phyloP scores from a whole-genome alignment of 2,888 invertebrate genomes.

The Formica aserva region DNA sequence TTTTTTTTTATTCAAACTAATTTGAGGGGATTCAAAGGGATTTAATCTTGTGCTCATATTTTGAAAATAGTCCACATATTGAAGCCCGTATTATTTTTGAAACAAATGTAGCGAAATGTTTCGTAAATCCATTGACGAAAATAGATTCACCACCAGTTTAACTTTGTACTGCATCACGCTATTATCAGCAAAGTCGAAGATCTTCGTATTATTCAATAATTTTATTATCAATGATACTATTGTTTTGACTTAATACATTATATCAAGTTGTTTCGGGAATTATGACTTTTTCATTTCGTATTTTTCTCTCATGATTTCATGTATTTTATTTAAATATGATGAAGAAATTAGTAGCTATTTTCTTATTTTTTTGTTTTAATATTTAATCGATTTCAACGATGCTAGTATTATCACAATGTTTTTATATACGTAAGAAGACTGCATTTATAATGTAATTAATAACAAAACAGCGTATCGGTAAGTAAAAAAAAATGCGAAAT shows the following conservation, averaged over 20 bases:
- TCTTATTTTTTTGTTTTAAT: not conserved
- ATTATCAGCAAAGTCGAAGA: slow-evolving; percentile 9
- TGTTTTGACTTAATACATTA: not conserved
- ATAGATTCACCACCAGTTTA: slow-evolving; percentile 24
- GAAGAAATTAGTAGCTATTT: not conserved
- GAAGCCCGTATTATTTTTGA: slow-evolving; percentile 3
- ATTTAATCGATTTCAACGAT: not conserved
- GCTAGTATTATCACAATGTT: not conserved
- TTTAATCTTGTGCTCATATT: not conserved
- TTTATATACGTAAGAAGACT: not conserved
- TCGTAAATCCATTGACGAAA: not conserved
- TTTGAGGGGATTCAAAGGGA: not conserved
- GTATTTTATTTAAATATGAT: not conserved
- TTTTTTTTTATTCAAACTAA: not conserved
- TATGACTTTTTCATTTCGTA: not conserved
- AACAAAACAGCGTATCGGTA: not conserved
- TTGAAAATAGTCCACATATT: not conserved
- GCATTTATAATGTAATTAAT: not conserved
- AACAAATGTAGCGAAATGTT: not conserved
- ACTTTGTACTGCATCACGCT: not conserved
- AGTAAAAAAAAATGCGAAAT: not conserved
- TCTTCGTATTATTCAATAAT: not conserved
- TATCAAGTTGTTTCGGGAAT: not conserved
- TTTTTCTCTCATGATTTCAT: not conserved
- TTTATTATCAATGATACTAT: not conserved